phyloP scores from a whole-genome alignment of 2,113 vertebrate genomes.

The Gobiocypris rarus region DNA sequence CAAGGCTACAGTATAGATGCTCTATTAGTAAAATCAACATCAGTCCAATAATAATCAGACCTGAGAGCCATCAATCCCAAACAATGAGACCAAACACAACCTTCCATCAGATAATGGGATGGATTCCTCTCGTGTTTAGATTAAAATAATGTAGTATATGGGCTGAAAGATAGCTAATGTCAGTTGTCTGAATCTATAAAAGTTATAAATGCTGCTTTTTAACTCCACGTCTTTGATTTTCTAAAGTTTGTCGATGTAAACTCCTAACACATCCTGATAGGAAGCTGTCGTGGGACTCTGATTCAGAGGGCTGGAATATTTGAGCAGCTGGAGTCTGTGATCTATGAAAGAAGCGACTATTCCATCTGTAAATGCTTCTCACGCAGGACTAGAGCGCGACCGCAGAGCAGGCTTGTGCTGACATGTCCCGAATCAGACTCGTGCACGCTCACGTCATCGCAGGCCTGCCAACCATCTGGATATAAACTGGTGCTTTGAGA shows the following conservation, averaged over 20 bases:
- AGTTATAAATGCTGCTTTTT: background rate
- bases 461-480: conserved; percentile 67
- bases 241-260: background rate
- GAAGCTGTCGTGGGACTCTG: background rate
- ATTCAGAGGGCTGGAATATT: conserved; percentile 13
- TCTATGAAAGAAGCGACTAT: conserved; percentile 39
- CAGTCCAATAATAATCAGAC: background rate
- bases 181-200: background rate
- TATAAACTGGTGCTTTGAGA: conserved; percentile 49
- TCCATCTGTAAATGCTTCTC: conserved; percentile 37
- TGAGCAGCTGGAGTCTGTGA: conserved; percentile 26
- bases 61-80: background rate
- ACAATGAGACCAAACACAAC: background rate
- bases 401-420: conserved; percentile 62
- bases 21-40: background rate
- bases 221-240: background rate
- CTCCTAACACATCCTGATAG: background rate
- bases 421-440: conserved; percentile 67
- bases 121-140: background rate
- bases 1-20: conserved; percentile 34
- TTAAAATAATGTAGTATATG: background rate
- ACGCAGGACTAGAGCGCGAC: conserved; percentile 14
- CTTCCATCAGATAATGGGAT: background rate
- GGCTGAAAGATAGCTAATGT: background rate
- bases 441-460: conserved; percentile 38